Percentiles rank a stretch among this genome's conserved stretches.
Evolutionary conservation across 2,113 vertebrate genomes (phyloP).

Genomic region (Onychostruthus taczanowskii): DNA sequence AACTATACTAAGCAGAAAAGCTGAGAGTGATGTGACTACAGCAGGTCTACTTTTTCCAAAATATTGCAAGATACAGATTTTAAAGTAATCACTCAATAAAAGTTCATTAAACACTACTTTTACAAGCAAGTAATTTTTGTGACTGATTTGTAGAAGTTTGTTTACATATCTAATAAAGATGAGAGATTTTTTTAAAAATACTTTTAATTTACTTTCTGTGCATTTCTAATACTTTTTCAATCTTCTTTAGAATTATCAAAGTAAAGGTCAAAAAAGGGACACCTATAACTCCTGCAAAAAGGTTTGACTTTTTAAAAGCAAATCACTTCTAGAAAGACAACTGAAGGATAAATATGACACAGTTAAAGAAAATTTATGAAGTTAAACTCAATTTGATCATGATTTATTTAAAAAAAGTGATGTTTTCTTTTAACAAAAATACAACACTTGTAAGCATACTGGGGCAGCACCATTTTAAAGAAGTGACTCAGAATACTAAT

Average conservation of each 20-base stretch:
- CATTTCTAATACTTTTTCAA: background rate
- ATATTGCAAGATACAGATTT: background rate
- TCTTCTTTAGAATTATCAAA: background rate
- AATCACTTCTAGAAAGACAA: background rate
- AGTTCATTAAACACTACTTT: background rate
- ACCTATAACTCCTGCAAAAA: background rate
- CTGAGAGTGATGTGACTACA: background rate
- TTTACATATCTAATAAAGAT: background rate
- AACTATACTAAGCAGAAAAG: background rate
- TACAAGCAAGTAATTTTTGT: background rate
- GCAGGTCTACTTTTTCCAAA: background rate
- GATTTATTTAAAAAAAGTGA: background rate
- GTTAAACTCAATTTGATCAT: background rate
- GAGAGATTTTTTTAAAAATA: rapidly evolving
- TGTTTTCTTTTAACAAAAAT: background rate
- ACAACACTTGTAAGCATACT: background rate
- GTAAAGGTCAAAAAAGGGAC: background rate
- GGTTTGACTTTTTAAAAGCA: background rate
- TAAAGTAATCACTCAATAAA: background rate
- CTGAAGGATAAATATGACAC: background rate
- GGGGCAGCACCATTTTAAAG: background rate
- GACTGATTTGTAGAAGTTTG: background rate
- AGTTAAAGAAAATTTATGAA: background rate
- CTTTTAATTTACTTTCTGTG: background rate
- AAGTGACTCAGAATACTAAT: background rate